Base-by-base conservation (phyloP, 1,140 invertebrate genomes). In the Pantala flavescens region DNA sequence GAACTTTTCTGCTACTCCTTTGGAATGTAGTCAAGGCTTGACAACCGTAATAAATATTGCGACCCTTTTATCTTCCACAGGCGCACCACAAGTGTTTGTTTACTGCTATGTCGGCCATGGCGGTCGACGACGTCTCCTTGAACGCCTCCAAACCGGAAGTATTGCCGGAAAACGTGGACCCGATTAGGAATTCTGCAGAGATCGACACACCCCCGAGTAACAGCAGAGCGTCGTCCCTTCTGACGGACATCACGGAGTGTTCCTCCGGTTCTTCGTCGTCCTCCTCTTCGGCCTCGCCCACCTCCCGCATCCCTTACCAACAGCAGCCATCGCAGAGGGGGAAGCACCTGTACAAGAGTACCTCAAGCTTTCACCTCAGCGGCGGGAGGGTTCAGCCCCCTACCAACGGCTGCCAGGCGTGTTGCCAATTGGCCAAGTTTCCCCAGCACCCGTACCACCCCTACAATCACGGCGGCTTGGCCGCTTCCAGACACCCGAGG, bases 321-420 rank as follows among this genome's bases (percentile, higher is more conserved):
- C 43, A 24, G 77, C 70, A 23, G 76, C 76, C 14, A 72, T 72
- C 71, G 77, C 78, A 23, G 75, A 76, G 14, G 77, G 71, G 23
- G 43, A 70, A 72, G 77, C 77, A 28, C 75, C 70, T 19, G 24
- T 70, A 72, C 76, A 63, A 63, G 49, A 63, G 49, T 21, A 19
- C 49, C 49, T 63, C 49, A 5, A 63, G 49, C 49, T 63, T 63
- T 12, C 49, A 63, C 16, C 49, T 63, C 49, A 63, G 49, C 49
- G 49, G 49, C n/a, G 49, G 49, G 49, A 16, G n/a, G 49, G 16
- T 16, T 16, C 49, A 63, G 3, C 49, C 16, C 49, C 49, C 16
- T 16, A 7, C 14, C 16, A 16, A 63, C 5, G 28, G 28, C 28
- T 36, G 28, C 9, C 28, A 36, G 28, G 28, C 28, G 28, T 36